Percentiles rank a stretch among this genome's conserved stretches.
phyloP scores from a whole-genome alignment of 2,797 vertebrate genomes.

The Orestias chungarensis region DNA sequence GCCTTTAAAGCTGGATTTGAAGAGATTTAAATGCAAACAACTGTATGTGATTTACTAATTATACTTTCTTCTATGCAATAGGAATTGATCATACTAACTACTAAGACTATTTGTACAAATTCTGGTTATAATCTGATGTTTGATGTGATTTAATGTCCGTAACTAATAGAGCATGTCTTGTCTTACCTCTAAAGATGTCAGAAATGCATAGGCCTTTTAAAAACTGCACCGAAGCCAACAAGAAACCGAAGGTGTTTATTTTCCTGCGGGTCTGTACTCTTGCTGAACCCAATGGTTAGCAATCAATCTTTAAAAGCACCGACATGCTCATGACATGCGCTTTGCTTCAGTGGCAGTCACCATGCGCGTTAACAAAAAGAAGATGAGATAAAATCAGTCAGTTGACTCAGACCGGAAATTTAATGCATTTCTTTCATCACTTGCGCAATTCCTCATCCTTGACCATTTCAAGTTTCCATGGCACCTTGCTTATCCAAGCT shows the following conservation, averaged over 20 bases:
- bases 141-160: neutral
- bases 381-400: slow-evolving; percentile 27
- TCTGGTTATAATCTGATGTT: neutral
- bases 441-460: slow-evolving; percentile 50
- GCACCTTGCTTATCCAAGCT: slow-evolving; percentile 37
- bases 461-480: slow-evolving; percentile 47
- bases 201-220: slow-evolving; percentile 6
- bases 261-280: slow-evolving; percentile 6
- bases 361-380: neutral
- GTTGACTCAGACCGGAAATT: slow-evolving; percentile 43
- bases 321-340: neutral
- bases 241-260: slow-evolving; percentile 14
- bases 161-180: slow-evolving; percentile 22
- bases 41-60: neutral
- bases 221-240: neutral
- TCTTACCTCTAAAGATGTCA: slow-evolving; percentile 24
- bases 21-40: neutral
- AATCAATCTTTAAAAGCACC: neutral
- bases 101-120: neutral
- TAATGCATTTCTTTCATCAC: slow-evolving; percentile 70
- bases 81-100: no score
- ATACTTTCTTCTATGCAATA: no score
- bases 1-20: neutral
- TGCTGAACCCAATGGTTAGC: slow-evolving; percentile 17
- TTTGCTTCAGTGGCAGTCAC: slow-evolving; percentile 20